Percentiles rank a stretch among this genome's conserved stretches.
Conservation (phyloP, 2,888 invertebrate species). For the Chrysolina americana region DNA sequence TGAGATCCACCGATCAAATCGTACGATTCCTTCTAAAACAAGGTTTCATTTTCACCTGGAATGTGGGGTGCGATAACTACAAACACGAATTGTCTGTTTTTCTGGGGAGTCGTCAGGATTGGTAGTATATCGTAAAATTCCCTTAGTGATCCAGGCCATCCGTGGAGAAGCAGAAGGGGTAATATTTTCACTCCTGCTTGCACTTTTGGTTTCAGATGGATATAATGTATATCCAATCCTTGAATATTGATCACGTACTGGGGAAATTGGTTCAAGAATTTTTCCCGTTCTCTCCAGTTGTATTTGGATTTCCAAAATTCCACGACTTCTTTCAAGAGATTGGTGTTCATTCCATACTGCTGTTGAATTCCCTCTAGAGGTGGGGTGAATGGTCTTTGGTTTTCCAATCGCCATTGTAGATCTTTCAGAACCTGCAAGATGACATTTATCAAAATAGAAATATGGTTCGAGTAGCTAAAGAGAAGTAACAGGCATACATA, state of each 20-base stretch:
- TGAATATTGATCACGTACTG: constrained; percentile 82
- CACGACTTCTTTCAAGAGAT: constrained; percentile 75
- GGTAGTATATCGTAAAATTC: constrained; percentile 88
- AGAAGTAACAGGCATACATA: too few relatives aligned
- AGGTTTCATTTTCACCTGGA: constrained; percentile 66
- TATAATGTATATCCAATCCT: constrained; percentile 78
- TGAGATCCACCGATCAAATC: too few relatives aligned
- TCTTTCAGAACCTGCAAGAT: constrained; percentile 42
- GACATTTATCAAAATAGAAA: too few relatives aligned
- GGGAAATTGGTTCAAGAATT: constrained; percentile 75
- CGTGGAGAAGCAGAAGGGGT: constrained; percentile 84
- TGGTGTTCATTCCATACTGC: constrained; percentile 86
- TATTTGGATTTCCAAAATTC: constrained; percentile 84
- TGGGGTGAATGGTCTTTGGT: constrained; percentile 63
- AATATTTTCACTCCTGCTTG: constrained; percentile 67
- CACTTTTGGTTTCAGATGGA: constrained; percentile 72
- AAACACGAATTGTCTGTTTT: constrained; percentile 75
- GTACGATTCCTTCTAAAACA: too few relatives aligned
- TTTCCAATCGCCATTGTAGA: constrained; percentile 71
- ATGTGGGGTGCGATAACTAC: constrained; percentile 76
- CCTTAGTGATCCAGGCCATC: constrained; percentile 90
- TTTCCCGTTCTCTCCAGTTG: constrained; percentile 77
- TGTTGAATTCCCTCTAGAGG: constrained; percentile 81
- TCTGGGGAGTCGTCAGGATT: constrained; percentile 71
- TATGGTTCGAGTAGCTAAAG: too few relatives aligned